Conservation (phyloP, 2,888 invertebrate species). For the Cyclophora punctaria region DNA sequence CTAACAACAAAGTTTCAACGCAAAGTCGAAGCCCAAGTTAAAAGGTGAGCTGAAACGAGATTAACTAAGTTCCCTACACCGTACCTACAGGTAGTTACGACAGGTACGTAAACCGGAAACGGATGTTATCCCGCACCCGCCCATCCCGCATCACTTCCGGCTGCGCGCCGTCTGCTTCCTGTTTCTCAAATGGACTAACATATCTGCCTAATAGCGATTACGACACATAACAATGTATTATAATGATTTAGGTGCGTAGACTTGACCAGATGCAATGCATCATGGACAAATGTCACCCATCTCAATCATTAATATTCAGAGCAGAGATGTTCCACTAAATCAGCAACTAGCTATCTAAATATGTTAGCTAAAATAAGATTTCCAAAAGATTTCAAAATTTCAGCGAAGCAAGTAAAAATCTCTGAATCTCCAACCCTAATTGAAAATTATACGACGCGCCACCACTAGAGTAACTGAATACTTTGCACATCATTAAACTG, state of each 20-base stretch:
- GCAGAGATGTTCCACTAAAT: too few relatives aligned
- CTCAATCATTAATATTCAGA: too few relatives aligned
- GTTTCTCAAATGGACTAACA: constrained; percentile 18
- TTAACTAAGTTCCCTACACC: constrained; percentile 4
- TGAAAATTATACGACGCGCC: not conserved
- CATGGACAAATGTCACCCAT: too few relatives aligned
- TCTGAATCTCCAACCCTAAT: not conserved
- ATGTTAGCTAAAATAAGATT: too few relatives aligned
- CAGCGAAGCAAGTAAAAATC: too few relatives aligned
- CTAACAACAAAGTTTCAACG: too few relatives aligned
- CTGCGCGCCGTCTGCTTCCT: constrained; percentile 30
- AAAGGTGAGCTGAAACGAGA: constrained; percentile 1
- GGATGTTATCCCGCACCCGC: constrained; percentile 35
- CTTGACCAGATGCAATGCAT: too few relatives aligned
- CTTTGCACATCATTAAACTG: constrained; percentile 19
- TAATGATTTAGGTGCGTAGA: too few relatives aligned
- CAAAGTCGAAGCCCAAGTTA: not conserved
- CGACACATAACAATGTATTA: too few relatives aligned
- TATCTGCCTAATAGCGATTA: too few relatives aligned
- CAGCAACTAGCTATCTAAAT: too few relatives aligned
- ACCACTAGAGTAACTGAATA: not conserved
- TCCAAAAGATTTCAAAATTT: too few relatives aligned
- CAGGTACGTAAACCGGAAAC: constrained; percentile 29
- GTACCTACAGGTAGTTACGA: constrained; percentile 13
- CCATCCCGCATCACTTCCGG: constrained; percentile 27